Percentiles rank a stretch among this genome's conserved stretches.
phyloP scores from a whole-genome alignment of 2,888 invertebrate species.

The Caradrina clavipalpis region DNA sequence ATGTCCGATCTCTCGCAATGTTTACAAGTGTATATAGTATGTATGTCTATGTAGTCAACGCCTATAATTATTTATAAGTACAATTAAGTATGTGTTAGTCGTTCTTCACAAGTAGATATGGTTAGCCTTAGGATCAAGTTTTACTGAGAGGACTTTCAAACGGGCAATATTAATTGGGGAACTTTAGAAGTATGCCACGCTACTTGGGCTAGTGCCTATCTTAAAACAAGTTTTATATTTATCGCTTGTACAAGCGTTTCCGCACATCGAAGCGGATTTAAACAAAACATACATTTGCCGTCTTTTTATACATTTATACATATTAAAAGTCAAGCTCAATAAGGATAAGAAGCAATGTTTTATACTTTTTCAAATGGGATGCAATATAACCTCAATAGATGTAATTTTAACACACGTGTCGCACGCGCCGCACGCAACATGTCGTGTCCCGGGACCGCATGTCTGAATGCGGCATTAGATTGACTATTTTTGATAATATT shows the following conservation, averaged over 20 bases:
- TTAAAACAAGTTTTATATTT: not conserved
- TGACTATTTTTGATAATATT: not conserved
- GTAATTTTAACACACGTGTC: no score
- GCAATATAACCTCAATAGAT: conserved; percentile 4
- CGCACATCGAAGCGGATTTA: not conserved
- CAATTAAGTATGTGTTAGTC: conserved; percentile 47
- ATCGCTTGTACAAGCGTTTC: not conserved
- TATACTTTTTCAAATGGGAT: conserved; percentile 11
- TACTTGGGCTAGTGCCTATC: not conserved
- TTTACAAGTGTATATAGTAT: conserved; percentile 51
- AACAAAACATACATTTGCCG: not conserved
- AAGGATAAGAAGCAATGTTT: conserved; percentile 22
- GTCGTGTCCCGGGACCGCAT: no score
- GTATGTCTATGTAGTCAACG: conserved; percentile 54
- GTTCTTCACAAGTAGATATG: conserved; percentile 26
- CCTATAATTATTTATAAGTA: conserved; percentile 51
- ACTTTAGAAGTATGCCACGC: not conserved
- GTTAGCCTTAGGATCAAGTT: conserved; percentile 4
- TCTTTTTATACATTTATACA: not conserved
- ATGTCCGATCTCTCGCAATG: conserved; percentile 52
- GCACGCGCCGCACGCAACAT: no score
- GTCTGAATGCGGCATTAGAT: not conserved
- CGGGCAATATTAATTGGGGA: no score
- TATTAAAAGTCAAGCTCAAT: conserved; percentile 18
- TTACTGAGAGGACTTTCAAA: not conserved